phyloP scores from a whole-genome alignment of 1,140 invertebrate genomes.

The Sminthurides bifidus region DNA sequence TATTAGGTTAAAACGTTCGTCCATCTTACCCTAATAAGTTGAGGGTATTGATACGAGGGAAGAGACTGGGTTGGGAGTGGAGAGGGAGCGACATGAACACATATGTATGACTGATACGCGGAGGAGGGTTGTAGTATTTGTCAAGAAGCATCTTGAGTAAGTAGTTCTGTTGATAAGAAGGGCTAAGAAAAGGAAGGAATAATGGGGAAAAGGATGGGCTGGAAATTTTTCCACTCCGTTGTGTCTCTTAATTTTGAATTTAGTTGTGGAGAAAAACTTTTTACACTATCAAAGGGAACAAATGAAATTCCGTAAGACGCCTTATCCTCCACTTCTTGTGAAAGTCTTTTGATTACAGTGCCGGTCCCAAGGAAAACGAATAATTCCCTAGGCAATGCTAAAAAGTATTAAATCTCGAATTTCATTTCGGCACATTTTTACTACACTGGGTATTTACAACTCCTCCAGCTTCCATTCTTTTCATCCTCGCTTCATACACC shows the following conservation, averaged over 20 bases:
- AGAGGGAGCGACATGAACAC: not conserved
- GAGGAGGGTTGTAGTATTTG: too few species aligned
- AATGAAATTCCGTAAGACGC: slow-evolving; percentile 26
- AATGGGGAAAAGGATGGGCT: slow-evolving; percentile 10
- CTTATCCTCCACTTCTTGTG: slow-evolving; percentile 20
- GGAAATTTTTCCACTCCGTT: slow-evolving; percentile 23
- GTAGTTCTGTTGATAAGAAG: not conserved
- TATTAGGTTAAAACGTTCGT: too few species aligned
- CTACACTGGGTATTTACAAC: slow-evolving; percentile 29
- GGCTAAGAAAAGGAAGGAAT: not conserved
- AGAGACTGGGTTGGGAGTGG: not conserved
- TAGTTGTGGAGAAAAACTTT: slow-evolving; percentile 27
- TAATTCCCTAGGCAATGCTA: slow-evolving; percentile 31
- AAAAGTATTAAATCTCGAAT: slow-evolving; percentile 32
- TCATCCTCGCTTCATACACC: too few species aligned
- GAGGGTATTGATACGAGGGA: not conserved
- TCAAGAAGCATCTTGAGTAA: too few species aligned
- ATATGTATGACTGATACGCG: not conserved
- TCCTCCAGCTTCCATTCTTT: too few species aligned
- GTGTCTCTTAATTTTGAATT: slow-evolving; percentile 27
- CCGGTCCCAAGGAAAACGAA: slow-evolving; percentile 29
- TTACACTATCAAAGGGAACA: slow-evolving; percentile 26
- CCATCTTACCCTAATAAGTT: too few species aligned
- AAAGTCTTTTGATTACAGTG: slow-evolving; percentile 32
- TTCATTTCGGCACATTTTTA: slow-evolving; percentile 33